Evolutionary conservation across 1,140 invertebrate genomes (phyloP).

Genomic region (Drosophila elegans): DNA sequence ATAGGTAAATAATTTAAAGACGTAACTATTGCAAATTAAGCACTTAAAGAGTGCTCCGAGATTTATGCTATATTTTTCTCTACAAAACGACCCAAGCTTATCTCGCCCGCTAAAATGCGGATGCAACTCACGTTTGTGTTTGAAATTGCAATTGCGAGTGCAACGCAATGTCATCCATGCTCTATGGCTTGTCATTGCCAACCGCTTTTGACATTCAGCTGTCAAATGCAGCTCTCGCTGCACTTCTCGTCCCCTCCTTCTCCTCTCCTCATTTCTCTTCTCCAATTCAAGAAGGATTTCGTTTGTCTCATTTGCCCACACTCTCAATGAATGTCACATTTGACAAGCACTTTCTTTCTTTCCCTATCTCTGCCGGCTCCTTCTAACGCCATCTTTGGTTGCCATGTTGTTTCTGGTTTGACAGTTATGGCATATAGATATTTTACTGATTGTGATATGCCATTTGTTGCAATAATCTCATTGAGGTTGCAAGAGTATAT

Average conservation of each 20-base stretch:
- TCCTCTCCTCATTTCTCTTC: neutral
- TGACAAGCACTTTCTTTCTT: conserved; percentile 51
- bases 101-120: conserved; percentile 1
- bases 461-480: conserved; percentile 1
- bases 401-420: conserved; percentile 49
- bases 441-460: conserved; percentile 5
- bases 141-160: conserved; percentile 7
- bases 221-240: conserved; percentile 58
- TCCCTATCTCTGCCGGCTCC: neutral
- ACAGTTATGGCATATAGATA: conserved; percentile 36
- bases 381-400: conserved; percentile 16
- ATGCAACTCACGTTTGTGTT: conserved; percentile 28
- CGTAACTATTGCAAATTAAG: conserved; percentile 29
- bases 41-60: conserved; percentile 25
- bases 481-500: neutral
- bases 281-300: conserved; percentile 14
- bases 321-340: conserved; percentile 57
- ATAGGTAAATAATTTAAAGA: conserved; percentile 11
- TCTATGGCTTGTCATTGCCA: conserved; percentile 48
- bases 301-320: conserved; percentile 20
- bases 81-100: conserved; percentile 11
- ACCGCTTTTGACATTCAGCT: conserved; percentile 66
- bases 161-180: conserved; percentile 5
- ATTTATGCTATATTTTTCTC: conserved; percentile 13
- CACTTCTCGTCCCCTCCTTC: conserved; percentile 3